A percentile compares a stretch with the other conserved stretches of the same genome.
Evolutionary conservation across 1,140 invertebrate species (phyloP).

Genomic region (Drosophila carrolli): DNA sequence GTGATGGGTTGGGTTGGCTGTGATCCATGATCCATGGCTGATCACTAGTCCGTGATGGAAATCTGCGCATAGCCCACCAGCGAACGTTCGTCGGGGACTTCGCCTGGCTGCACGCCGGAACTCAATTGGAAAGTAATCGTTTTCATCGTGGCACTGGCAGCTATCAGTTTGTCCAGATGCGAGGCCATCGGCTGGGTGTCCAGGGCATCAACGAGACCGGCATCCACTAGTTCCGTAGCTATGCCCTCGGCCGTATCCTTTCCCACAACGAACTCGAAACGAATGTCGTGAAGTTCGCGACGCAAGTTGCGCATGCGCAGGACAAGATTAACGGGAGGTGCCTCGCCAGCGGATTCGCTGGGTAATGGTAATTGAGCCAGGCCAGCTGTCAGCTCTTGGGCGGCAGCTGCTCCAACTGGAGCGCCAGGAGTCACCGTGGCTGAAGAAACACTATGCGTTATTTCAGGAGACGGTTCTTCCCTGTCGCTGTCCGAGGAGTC

Average conservation of each 20-base stretch:
- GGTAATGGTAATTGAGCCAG: slow-evolving; percentile 67
- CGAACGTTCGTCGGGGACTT: slow-evolving; percentile 96
- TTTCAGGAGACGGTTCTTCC: slow-evolving; percentile 74
- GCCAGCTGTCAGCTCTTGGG: slow-evolving; percentile 61
- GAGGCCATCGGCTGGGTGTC: slow-evolving; percentile 96
- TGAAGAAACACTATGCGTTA: slow-evolving; percentile 67
- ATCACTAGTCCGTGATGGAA: slow-evolving; percentile 92
- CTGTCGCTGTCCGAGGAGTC: slow-evolving; percentile 86
- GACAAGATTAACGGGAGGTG: slow-evolving; percentile 89
- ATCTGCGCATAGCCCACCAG: slow-evolving; percentile 98
- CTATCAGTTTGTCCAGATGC: slow-evolving; percentile 96
- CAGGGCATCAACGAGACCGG: slow-evolving; percentile 95
- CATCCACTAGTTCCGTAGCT: slow-evolving; percentile 96
- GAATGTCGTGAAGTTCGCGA: slow-evolving; percentile 97
- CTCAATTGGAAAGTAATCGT: slow-evolving; percentile 96
- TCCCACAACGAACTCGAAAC: slow-evolving; percentile 97
- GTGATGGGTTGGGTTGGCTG: slow-evolving; percentile 31
- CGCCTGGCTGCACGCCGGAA: slow-evolving; percentile 89
- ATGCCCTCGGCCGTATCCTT: slow-evolving; percentile 98
- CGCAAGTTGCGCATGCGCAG: slow-evolving; percentile 94
- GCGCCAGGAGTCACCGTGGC: slow-evolving; percentile 59
- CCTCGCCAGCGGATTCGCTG: slow-evolving; percentile 55
- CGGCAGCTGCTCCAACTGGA: background rate
- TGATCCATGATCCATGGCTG: slow-evolving; percentile 17
- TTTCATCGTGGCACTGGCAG: slow-evolving; percentile 87